Conservation (phyloP, 2,888 invertebrate genomes). For the Troilus luridus region DNA sequence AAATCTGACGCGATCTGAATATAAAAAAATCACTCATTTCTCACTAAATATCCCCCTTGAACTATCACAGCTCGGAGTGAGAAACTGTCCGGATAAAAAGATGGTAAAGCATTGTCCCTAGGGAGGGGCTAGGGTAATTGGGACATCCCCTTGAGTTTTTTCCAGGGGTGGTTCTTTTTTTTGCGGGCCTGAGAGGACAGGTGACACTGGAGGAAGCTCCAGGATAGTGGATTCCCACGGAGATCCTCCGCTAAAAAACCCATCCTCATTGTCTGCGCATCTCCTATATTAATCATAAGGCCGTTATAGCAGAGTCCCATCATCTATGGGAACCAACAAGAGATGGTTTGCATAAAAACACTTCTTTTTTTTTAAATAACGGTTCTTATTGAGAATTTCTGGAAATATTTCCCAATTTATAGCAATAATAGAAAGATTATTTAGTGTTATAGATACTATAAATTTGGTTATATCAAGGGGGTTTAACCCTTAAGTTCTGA, state of each 20-base stretch:
- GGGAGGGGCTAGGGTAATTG: conserved; percentile 36
- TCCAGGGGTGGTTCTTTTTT: conserved; percentile 31
- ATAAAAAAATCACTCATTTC: conserved; percentile 4
- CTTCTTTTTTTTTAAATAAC: background rate
- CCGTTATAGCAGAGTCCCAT: background rate
- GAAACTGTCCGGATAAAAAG: conserved; percentile 49
- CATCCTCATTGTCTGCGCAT: conserved; percentile 39
- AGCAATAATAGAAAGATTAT: too few species aligned
- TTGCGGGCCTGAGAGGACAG: background rate
- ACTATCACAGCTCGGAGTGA: conserved; percentile 32
- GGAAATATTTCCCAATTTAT: too few species aligned
- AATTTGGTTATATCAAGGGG: too few species aligned
- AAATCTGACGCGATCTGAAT: conserved; percentile 13
- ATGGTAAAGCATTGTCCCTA: background rate
- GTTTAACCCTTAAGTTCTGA: too few species aligned
- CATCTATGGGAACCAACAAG: conserved; percentile 2
- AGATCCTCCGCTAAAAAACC: conserved; percentile 39
- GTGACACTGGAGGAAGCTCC: conserved; percentile 51
- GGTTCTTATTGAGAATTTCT: background rate
- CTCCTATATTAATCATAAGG: conserved; percentile 35
- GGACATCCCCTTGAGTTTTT: conserved; percentile 54
- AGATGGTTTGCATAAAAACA: background rate
- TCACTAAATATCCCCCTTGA: conserved; percentile 34
- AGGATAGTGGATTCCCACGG: conserved; percentile 53
- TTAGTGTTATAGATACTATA: too few species aligned